These are phyloP conservation scores for Rattus norvegicus DNA, from an alignment of 2,113 vertebrate genomes.

Conservation along the genomic window GRCr8 NC_086020.1:230714001-230714500, in stretches of 20 bases:
- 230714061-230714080: constrained; percentile 10
- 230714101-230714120: background rate
- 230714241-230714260: no score
- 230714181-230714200: constrained; percentile 1
- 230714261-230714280: no score
- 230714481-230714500: background rate
- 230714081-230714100: background rate
- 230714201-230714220: background rate
- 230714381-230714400: background rate
- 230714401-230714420: background rate
- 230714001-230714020: background rate
- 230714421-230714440: background rate
- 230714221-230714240: background rate
- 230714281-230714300: no score
- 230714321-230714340: no score
- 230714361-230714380: background rate
- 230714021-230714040: background rate
- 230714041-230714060: background rate
- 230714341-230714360: background rate
- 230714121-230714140: background rate
- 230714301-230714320: no score
- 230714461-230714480: background rate
- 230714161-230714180: constrained; percentile 23
- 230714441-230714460: background rate
- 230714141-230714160: background rate